These are phyloP conservation scores for Xestia xanthographa DNA, from an alignment of 2,888 invertebrate species.

Conservation along the genomic window DNA sequence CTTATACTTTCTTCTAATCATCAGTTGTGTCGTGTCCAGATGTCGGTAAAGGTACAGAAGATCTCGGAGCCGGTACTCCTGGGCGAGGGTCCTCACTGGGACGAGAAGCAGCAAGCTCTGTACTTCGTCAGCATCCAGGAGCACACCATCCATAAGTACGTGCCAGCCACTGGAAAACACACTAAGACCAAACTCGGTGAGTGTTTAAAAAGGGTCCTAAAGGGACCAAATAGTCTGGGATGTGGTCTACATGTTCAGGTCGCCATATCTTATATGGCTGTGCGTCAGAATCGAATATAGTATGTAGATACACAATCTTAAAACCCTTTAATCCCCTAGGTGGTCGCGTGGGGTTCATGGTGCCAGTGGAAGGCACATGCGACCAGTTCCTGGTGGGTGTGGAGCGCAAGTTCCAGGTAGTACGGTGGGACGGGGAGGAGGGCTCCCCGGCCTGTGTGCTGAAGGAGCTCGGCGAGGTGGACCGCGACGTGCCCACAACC, in stretches of 20 bases:
- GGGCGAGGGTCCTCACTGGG: conserved; percentile 94
- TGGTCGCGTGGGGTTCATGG: conserved; percentile 89
- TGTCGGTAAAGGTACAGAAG: conserved; percentile 84
- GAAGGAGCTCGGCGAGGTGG: conserved; percentile 90
- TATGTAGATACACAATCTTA: background rate
- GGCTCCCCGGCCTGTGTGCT: conserved; percentile 85
- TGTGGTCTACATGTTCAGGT: background rate
- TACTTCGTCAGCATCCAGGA: conserved; percentile 91
- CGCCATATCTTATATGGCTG: background rate
- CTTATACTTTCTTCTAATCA: background rate
- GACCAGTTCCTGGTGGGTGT: conserved; percentile 92
- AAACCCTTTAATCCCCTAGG: conserved; percentile 66
- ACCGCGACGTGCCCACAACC: conserved; percentile 89
- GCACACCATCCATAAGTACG: conserved; percentile 88
- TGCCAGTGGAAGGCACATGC: conserved; percentile 91
- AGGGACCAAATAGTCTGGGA: background rate
- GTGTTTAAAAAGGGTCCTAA: conserved; percentile 46
- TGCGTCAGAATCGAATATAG: background rate
- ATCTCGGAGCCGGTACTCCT: conserved; percentile 85
- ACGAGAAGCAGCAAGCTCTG: conserved; percentile 90
- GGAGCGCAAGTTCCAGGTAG: conserved; percentile 90
- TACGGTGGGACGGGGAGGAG: conserved; percentile 92
- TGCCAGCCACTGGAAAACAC: conserved; percentile 85
- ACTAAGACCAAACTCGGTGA: conserved; percentile 89
- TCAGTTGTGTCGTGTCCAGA: conserved; percentile 63